These are phyloP conservation scores for Thaumetopoea pityocampa DNA, from an alignment of 1,140 invertebrate genomes.

Conservation along the genomic window DNA sequence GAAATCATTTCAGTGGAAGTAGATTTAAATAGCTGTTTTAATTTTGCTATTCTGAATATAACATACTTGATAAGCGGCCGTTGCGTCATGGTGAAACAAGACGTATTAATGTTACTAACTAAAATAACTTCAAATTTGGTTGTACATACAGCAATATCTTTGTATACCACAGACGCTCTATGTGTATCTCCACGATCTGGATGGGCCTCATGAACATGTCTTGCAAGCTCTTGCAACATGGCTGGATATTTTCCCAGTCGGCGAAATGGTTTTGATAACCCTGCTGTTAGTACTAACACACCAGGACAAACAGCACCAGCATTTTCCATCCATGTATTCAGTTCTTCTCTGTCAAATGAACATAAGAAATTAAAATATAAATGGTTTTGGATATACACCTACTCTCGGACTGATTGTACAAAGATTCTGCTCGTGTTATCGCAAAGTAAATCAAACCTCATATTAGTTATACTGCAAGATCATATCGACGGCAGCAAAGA, in stretches of 20 bases:
- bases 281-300: conserved; percentile 92
- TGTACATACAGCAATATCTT: conserved; percentile 91
- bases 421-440: too few species aligned
- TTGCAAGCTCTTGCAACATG: conserved; percentile 95
- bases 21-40: too few species aligned
- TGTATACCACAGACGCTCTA: conserved; percentile 93
- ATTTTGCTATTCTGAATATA: too few species aligned
- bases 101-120: neutral
- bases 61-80: too few species aligned
- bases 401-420: too few species aligned
- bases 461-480: too few species aligned
- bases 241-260: conserved; percentile 96
- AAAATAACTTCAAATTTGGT: too few species aligned
- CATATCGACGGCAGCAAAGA: too few species aligned
- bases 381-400: too few species aligned
- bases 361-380: too few species aligned
- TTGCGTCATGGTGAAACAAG: neutral
- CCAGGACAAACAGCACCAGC: conserved; percentile 89
- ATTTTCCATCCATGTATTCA: conserved; percentile 91
- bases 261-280: conserved; percentile 95
- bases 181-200: conserved; percentile 97
- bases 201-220: conserved; percentile 96
- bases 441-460: too few species aligned
- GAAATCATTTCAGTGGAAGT: too few species aligned
- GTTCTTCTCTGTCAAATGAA: conserved; percentile 91